Conservation (phyloP, 35 echinoderm and acorn worm species). For the Nesometra sesokonis region DNA sequence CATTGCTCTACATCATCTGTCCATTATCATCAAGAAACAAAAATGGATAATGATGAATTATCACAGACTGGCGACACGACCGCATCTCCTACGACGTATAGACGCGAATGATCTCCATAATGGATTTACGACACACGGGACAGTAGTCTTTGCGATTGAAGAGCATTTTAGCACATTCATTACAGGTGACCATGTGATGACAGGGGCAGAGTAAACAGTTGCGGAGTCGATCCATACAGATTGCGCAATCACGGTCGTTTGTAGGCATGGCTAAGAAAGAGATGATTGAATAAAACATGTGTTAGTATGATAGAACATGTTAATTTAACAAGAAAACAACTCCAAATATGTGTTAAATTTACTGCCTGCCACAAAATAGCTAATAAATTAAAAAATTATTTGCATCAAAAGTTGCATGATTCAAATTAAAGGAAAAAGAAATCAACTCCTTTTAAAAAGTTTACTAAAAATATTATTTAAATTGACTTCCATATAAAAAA, state of each 20-base stretch:
- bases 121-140: conserved; percentile 70
- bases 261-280: conserved; percentile 24
- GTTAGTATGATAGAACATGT: conserved; percentile 8
- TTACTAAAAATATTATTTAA: no score
- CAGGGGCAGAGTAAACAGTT: conserved; percentile 74
- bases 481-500: no score
- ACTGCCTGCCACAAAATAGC: no score
- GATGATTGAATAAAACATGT: neutral
- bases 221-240: conserved; percentile 62
- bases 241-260: conserved; percentile 60
- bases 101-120: conserved; percentile 56
- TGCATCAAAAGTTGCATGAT: no score
- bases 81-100: conserved; percentile 24
- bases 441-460: no score
- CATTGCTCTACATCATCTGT: neutral
- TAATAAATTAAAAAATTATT: no score
- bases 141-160: conserved; percentile 67
- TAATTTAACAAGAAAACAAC: neutral
- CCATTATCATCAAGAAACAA: neutral
- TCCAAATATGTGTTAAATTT: no score
- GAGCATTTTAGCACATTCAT: conserved; percentile 65
- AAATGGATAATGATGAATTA: neutral
- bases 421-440: no score
- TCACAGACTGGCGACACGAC: neutral
- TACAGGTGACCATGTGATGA: conserved; percentile 63